Evolutionary conservation across 1,140 invertebrate genomes (phyloP).

Genomic region (Caerostris extrusa): DNA sequence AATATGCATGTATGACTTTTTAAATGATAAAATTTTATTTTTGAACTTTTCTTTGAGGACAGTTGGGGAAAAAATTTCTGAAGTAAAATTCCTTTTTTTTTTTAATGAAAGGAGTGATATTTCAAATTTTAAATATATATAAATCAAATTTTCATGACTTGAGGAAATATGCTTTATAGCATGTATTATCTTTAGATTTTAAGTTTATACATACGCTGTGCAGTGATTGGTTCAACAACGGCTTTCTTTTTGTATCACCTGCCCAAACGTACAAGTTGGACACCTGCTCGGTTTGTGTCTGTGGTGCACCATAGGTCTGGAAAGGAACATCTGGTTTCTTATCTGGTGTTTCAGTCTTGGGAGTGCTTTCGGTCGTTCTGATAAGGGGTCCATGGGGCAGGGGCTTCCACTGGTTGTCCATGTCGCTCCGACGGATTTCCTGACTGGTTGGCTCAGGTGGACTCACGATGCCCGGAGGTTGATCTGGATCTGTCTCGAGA

Average conservation of each 20-base stretch:
- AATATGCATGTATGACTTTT: too few relatives aligned
- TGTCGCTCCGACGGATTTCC: slow-evolving; percentile 32
- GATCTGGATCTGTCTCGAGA: slow-evolving; percentile 44
- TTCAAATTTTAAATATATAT: too few relatives aligned
- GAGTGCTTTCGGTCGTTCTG: slow-evolving; percentile 9
- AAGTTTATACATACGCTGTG: not conserved
- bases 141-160: too few relatives aligned
- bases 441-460: slow-evolving; percentile 61
- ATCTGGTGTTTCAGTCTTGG: not conserved
- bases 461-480: not conserved
- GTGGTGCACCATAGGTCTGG: not conserved
- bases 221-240: not conserved
- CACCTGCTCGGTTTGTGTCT: not conserved
- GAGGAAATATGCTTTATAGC: too few relatives aligned
- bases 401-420: slow-evolving; percentile 72
- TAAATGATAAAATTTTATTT: too few relatives aligned
- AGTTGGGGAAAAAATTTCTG: too few relatives aligned
- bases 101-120: too few relatives aligned
- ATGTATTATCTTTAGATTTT: too few relatives aligned
- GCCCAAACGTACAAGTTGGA: not conserved
- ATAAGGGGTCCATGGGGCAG: slow-evolving; percentile 59
- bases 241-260: not conserved
- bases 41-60: too few relatives aligned
- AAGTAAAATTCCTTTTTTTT: too few relatives aligned
- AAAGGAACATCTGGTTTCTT: not conserved